phyloP scores from a whole-genome alignment of 30 jellyfish, hydroid and myxozoan species.

The Phacellophora camtschatica region DNA sequence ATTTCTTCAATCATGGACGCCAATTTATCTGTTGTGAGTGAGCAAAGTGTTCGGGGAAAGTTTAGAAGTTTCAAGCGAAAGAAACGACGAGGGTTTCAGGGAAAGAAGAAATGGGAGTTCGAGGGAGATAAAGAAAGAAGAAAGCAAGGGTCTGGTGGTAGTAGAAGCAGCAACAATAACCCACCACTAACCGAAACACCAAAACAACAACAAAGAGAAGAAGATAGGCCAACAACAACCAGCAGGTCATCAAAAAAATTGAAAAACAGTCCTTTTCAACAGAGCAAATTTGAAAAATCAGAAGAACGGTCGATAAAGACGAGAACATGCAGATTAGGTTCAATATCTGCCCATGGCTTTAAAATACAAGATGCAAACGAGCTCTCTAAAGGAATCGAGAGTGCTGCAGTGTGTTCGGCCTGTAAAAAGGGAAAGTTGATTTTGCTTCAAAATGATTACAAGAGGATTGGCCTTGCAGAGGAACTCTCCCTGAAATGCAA shows the following conservation, averaged over 20 bases:
- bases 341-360: not conserved
- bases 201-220: too few species aligned
- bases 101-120: not conserved
- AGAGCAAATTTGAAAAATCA: too few species aligned
- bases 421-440: not conserved
- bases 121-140: not conserved
- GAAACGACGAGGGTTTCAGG: not conserved
- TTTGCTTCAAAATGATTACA: not conserved
- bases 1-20: too few species aligned
- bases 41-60: too few species aligned
- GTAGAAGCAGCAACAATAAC: not conserved
- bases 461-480: conserved; percentile 23
- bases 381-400: not conserved
- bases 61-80: not conserved
- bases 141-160: not conserved
- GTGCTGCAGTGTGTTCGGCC: not conserved
- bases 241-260: not conserved
- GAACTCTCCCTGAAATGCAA: not conserved
- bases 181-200: too few species aligned
- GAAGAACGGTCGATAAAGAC: too few species aligned
- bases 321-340: not conserved
- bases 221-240: too few species aligned
- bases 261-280: not conserved
- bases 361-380: not conserved
- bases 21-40: too few species aligned